Conservation (phyloP, 2,888 invertebrate genomes). For the Dysmachus trigonus region DNA sequence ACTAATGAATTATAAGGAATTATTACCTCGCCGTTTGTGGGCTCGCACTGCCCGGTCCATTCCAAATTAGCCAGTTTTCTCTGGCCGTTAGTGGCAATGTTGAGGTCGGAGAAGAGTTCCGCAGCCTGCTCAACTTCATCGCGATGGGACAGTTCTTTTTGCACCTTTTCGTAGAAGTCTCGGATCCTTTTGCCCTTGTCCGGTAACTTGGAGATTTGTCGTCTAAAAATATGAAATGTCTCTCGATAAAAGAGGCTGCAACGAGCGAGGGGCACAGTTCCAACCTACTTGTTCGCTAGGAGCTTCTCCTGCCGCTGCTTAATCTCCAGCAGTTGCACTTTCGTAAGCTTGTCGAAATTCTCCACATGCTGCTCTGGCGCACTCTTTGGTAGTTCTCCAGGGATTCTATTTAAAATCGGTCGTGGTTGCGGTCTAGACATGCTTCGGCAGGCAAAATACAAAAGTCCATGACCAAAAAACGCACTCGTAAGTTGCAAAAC, state of each 20-base stretch:
- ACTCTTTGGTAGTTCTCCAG: constrained; percentile 51
- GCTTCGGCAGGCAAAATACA: not conserved
- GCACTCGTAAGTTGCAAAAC: not conserved
- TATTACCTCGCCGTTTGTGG: constrained; percentile 52
- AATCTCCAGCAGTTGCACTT: constrained; percentile 58
- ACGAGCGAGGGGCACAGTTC: not conserved
- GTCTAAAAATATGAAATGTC: constrained; percentile 51
- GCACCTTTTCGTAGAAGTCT: constrained; percentile 57
- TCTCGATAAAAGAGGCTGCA: not conserved
- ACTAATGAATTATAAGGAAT: no score
- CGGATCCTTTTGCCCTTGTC: constrained; percentile 61
- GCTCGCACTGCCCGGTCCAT: constrained; percentile 56
- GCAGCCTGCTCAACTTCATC: constrained; percentile 58
- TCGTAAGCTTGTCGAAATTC: constrained; percentile 56
- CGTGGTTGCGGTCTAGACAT: not conserved
- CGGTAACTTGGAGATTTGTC: constrained; percentile 55
- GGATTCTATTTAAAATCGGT: constrained; percentile 42
- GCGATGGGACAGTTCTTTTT: constrained; percentile 57
- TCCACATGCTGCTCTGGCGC: constrained; percentile 55
- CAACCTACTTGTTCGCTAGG: constrained; percentile 58
- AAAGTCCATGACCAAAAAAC: not conserved
- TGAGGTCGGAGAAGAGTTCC: constrained; percentile 58
- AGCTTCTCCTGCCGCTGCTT: constrained; percentile 59
- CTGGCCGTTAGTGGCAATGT: constrained; percentile 58
- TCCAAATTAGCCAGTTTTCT: constrained; percentile 57